Percentiles rank a stretch among this genome's conserved stretches.
phyloP scores from a whole-genome alignment of 2,797 vertebrate genomes.

The Malurus splendens region DNA sequence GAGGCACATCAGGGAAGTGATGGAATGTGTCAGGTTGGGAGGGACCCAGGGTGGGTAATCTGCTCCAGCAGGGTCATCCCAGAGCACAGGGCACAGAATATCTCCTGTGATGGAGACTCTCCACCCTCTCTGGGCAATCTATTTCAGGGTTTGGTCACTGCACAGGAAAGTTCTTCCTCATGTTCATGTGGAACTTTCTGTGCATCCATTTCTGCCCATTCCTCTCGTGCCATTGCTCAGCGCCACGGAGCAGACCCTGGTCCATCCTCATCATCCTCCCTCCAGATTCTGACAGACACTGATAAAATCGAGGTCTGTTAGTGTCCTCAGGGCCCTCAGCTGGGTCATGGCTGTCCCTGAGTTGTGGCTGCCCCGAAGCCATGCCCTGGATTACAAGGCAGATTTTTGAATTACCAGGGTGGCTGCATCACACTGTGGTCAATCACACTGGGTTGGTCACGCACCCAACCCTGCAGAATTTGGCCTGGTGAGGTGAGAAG shows the following conservation, averaged over 20 bases:
- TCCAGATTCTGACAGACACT: neutral
- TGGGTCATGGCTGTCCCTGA: no score
- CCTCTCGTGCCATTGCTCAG: neutral
- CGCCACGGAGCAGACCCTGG: fast-evolving
- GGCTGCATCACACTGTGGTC: fast-evolving
- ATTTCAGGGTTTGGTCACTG: no score
- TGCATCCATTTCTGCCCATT: neutral
- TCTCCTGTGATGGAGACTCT: neutral
- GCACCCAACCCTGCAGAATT: neutral
- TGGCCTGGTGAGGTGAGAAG: neutral
- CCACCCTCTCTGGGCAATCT: neutral
- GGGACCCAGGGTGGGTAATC: no score
- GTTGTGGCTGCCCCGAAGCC: neutral
- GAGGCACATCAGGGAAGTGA: neutral
- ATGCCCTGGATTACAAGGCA: fast-evolving
- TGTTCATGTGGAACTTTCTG: fast-evolving
- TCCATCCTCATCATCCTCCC: neutral
- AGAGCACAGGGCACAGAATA: neutral
- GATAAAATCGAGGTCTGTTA: neutral
- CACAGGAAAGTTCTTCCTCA: neutral
- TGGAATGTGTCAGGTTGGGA: neutral
- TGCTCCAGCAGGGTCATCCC: neutral
- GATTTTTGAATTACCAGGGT: neutral
- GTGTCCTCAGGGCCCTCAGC: no score
- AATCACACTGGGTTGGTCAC: no score